Evolutionary conservation across 92 coral and sea anemone species (phyloP).

Genomic region (Porites rus): DNA sequence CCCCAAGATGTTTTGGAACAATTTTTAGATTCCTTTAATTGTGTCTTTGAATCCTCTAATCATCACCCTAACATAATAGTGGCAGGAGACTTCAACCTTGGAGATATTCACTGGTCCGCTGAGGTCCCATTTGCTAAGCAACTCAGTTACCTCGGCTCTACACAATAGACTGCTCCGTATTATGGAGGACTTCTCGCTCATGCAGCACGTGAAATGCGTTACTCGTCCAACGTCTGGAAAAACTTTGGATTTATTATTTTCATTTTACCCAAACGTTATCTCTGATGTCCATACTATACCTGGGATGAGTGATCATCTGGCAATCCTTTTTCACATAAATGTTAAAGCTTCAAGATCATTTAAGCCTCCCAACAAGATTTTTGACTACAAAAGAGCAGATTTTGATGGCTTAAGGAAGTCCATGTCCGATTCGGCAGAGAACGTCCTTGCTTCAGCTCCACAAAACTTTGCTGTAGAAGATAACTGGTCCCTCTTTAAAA

Average conservation of each 20-base stretch:
- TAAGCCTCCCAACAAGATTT: slow-evolving; percentile 15
- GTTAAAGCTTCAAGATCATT: not conserved
- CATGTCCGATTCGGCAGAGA: too few species aligned
- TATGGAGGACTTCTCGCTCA: too few species aligned
- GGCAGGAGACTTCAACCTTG: slow-evolving; percentile 62
- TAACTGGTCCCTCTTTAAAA: too few species aligned
- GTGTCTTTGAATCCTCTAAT: slow-evolving; percentile 24
- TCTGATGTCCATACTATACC: slow-evolving; percentile 30
- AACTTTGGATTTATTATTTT: slow-evolving; percentile 1
- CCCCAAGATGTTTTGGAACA: slow-evolving; percentile 42
- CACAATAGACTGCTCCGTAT: too few species aligned
- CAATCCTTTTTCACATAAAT: slow-evolving; percentile 41
- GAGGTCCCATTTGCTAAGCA: slow-evolving; percentile 33
- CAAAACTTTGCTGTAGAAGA: too few species aligned
- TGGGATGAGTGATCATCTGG: slow-evolving; percentile 63
- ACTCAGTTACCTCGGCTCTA: too few species aligned
- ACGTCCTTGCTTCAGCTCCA: too few species aligned
- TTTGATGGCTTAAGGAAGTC: too few species aligned
- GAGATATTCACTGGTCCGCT: slow-evolving; percentile 53
- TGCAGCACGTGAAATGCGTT: too few species aligned
- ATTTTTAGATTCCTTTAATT: slow-evolving; percentile 37
- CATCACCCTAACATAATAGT: slow-evolving; percentile 54
- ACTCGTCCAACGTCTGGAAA: too few species aligned
- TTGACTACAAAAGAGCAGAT: slow-evolving; percentile 37
- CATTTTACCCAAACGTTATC: slow-evolving; percentile 48